Base-by-base conservation (phyloP, 2,113 vertebrate species). In the Daboia siamensis region DNA sequence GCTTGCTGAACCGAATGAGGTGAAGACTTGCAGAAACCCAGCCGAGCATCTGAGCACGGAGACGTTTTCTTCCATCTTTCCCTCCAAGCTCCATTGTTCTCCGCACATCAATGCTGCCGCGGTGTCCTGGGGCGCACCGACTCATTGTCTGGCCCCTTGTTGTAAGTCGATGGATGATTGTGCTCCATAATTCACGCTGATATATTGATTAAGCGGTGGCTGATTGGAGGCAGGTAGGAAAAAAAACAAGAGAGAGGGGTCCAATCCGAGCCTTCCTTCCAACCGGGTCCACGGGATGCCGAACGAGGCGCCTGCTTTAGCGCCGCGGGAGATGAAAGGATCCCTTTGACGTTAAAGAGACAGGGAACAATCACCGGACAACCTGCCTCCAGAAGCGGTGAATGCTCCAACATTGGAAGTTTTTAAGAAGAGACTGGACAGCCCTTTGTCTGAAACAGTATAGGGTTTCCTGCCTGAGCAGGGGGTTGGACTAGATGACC, bases 121-220 rank as follows among this genome's bases (percentile, higher is more conserved):
- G 11, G 26, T 24, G 8, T 88, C 90, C 61, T 1, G 59, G 54
- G 90, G 90, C 91, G 39, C 52, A 88, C 59, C 26, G 8, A 52
- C 86, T 91, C 54, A 61, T 93, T 85, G 54, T 91, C 86, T 88
- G 84, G 88, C 90, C 24, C 86, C 61, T 91, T 52, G 61, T 85
- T 86, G 61, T 59, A 59, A 80, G 61, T 55, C 44, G 2, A n/a
- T n/a, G 44, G 44, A 87, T 17, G 52, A 59, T 88, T 12, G 48
- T 7, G 4, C 17, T 55, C 86, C 54, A 59, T 84, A 89, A 89
- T 56, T 89, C 90, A 33, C 0, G 93, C 61, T 89, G 93, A 69
- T 74, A 29, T 46, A 91, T 93, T 85, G 74, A 93, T 91, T 88
- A 55, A 9, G 29, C 21, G 29, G 86, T 55, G 17, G 87, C 44